Evolutionary conservation across 1,140 invertebrate species (phyloP).

Genomic region (Drosophila aff.): DNA sequence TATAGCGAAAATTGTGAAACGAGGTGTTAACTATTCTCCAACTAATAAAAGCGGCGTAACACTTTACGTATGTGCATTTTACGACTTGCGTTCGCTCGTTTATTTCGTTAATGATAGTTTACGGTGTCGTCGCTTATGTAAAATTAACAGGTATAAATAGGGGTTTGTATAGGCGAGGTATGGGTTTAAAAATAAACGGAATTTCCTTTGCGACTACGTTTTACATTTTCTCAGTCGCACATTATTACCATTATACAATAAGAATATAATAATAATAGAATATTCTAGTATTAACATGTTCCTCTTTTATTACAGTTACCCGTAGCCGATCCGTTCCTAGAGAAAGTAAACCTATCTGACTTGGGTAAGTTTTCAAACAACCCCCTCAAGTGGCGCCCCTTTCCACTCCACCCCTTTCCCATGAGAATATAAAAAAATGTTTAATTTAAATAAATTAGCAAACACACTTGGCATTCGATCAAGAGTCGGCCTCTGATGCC

Average conservation of each 20-base stretch:
- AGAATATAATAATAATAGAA: no score
- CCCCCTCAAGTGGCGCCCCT: not conserved
- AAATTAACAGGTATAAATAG: slow-evolving; percentile 2
- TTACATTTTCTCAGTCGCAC: not conserved
- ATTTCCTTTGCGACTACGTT: not conserved
- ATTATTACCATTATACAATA: not conserved
- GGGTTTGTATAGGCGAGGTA: not conserved
- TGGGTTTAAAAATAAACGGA: not conserved
- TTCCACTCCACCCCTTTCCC: not conserved
- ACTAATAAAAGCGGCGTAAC: slow-evolving; percentile 13
- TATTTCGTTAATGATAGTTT: slow-evolving; percentile 33
- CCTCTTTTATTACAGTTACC: slow-evolving; percentile 90
- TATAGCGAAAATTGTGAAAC: not conserved
- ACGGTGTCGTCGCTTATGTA: slow-evolving; percentile 3
- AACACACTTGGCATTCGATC: slow-evolving; percentile 57
- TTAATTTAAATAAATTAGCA: slow-evolving; percentile 63
- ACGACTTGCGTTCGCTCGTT: slow-evolving; percentile 22
- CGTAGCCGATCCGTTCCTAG: slow-evolving; percentile 94
- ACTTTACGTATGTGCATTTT: slow-evolving; percentile 9
- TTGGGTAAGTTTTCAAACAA: slow-evolving; percentile 89
- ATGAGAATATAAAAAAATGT: slow-evolving; percentile 12
- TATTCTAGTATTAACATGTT: slow-evolving; percentile 49
- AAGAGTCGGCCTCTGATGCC: slow-evolving; percentile 41
- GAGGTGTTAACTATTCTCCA: slow-evolving; percentile 11
- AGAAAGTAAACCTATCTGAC: slow-evolving; percentile 94